Percentiles rank a stretch among this genome's conserved stretches.
phyloP scores from a whole-genome alignment of 2,113 vertebrate genomes.

The Nothoprocta pentlandii region DNA sequence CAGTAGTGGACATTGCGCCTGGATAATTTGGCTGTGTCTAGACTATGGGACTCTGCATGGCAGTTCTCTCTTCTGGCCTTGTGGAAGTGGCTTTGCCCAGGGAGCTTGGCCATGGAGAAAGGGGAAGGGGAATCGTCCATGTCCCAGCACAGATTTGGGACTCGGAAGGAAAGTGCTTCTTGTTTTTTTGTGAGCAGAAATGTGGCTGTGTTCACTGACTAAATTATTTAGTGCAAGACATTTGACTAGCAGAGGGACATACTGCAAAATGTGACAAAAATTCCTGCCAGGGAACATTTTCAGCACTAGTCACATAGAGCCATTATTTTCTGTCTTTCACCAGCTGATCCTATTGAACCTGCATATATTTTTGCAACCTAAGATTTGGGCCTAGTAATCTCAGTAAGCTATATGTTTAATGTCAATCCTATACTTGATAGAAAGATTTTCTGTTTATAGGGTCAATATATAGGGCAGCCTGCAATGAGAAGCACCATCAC shows the following conservation, averaged over 20 bases:
- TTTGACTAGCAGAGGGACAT: not conserved
- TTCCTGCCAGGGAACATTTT: not conserved
- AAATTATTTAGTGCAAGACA: not conserved
- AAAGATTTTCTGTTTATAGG: not conserved
- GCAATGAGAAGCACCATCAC: not conserved
- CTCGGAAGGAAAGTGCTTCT: not conserved
- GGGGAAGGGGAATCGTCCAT: accelerated
- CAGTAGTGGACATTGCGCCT: slow-evolving; percentile 10
- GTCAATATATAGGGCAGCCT: not conserved
- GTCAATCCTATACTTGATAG: not conserved
- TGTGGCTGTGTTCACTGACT: not conserved
- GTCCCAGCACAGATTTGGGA: not conserved
- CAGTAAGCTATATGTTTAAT: not conserved
- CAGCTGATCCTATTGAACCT: not conserved
- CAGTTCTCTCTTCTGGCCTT: not conserved
- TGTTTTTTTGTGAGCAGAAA: not conserved
- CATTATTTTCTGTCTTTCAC: not conserved
- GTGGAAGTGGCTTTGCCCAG: not conserved
- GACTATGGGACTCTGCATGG: not conserved
- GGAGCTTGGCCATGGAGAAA: not conserved
- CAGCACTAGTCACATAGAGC: not conserved
- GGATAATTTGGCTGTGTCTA: not conserved
- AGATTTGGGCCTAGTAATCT: not conserved
- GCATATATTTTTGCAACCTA: not conserved
- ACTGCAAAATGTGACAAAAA: not conserved